Evolutionary conservation across 2,888 invertebrate genomes (phyloP).

Genomic region (Melipona bicolor): DNA sequence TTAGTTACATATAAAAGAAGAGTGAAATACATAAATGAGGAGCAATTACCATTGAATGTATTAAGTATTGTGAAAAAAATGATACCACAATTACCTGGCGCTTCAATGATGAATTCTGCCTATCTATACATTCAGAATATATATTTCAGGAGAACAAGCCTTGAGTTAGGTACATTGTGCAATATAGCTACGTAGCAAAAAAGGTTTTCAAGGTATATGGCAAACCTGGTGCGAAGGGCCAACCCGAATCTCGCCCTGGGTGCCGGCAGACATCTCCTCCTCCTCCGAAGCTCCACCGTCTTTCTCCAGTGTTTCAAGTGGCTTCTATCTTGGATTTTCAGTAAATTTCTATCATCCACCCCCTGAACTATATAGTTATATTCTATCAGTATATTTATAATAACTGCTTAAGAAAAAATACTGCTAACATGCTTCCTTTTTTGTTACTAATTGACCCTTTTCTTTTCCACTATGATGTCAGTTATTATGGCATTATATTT

Average conservation of each 20-base stretch:
- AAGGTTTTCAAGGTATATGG: slow-evolving; percentile 78
- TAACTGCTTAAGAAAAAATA: slow-evolving; percentile 56
- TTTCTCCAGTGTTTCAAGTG: slow-evolving; percentile 84
- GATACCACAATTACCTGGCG: slow-evolving; percentile 41
- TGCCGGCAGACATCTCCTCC: slow-evolving; percentile 87
- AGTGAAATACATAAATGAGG: slow-evolving; percentile 15
- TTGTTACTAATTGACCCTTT: slow-evolving; percentile 46
- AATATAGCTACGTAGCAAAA: slow-evolving; percentile 80
- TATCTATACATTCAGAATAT: slow-evolving; percentile 50
- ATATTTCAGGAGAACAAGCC: slow-evolving; percentile 73
- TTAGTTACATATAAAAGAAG: slow-evolving; percentile 6
- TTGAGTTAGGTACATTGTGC: slow-evolving; percentile 80
- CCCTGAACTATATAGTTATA: slow-evolving; percentile 80
- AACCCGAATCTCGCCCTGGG: slow-evolving; percentile 92
- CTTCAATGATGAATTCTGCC: slow-evolving; percentile 32
- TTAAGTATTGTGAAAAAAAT: slow-evolving; percentile 32
- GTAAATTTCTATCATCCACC: slow-evolving; percentile 83
- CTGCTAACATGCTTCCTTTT: slow-evolving; percentile 66
- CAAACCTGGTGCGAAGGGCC: slow-evolving; percentile 91
- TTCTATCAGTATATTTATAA: slow-evolving; percentile 72
- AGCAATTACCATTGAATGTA: slow-evolving; percentile 35
- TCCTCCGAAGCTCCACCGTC: slow-evolving; percentile 84
- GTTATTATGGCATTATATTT: slow-evolving; percentile 47
- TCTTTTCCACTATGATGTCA: slow-evolving; percentile 49
- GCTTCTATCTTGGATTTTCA: slow-evolving; percentile 82